Evolutionary conservation across 2,888 invertebrate species (phyloP), one percentile per base, ranked within the genome.

Genomic region (Xanthorhoe designata): DNA sequence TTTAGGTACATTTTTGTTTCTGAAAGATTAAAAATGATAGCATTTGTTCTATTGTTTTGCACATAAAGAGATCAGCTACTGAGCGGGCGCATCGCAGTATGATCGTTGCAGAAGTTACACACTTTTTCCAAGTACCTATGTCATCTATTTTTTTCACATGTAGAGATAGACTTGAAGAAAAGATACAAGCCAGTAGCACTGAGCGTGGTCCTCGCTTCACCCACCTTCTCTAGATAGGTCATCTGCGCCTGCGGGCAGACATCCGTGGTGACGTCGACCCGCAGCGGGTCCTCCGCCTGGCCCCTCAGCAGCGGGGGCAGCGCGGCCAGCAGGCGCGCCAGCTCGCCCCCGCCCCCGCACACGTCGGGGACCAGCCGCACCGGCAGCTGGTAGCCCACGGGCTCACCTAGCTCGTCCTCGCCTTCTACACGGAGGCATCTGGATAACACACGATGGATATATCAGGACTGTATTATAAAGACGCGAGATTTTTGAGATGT

Each of bases 341-440:
- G 6, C 4, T 32, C 7, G 32, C 32, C 24, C 24, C n/a, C n/a
- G n/a, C 70, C 61, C 0, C 24, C 24, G 71, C 94, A 9, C 70
- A 62, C 0, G 85, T 77, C 51, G 94, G 76, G 54, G 79, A 78
- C 10, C 51, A 95, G 75, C 54, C 90, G 86, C 0, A 71, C 74
- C 60, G 78, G 71, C 94, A 94, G 92, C 75, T 94, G 89, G 80
- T 86, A 92, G 17, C 90, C 95, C 7, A 87, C 81, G 0, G 92
- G 89, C 0, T 75, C 63, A 0, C 75, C 80, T 1, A 86, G 82
- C 10, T 84, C 55, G 1, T 79, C 77, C 3, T 79, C 83, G 1
- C 84, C 75, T 70, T 94, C 93, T 2, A 95, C 94, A 1, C 94
- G 90, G 75, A 95, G 86, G 76, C 95, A 95, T n/a, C 94, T 94